Conservation (phyloP, 2,113 vertebrate genomes). For the Perccottus glenii region DNA sequence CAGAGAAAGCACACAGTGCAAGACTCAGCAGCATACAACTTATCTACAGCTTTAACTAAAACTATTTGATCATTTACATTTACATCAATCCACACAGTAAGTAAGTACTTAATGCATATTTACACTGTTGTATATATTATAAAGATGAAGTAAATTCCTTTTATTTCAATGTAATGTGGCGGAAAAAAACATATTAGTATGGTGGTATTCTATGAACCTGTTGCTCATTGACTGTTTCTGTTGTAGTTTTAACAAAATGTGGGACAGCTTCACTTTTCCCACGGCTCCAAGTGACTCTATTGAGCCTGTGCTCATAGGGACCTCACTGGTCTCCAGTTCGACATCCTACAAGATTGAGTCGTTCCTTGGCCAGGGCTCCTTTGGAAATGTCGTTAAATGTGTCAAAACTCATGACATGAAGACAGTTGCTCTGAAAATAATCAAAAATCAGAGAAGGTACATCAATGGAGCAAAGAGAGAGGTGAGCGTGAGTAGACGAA, state of each 20-base stretch:
- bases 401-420: neutral
- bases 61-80: too few species aligned
- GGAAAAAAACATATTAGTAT: too few species aligned
- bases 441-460: neutral
- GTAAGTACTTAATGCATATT: too few species aligned
- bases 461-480: neutral
- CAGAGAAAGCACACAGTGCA: too few species aligned
- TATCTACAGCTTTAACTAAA: too few species aligned
- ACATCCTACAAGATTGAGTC: neutral
- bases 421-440: neutral
- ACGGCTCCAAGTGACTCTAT: neutral
- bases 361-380: neutral
- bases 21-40: too few species aligned
- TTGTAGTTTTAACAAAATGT: neutral
- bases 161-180: too few species aligned
- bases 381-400: neutral
- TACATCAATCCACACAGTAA: too few species aligned
- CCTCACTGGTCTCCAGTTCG: neutral
- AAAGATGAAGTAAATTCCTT: too few species aligned
- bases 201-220: too few species aligned
- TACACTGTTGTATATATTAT: too few species aligned
- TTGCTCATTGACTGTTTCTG: too few species aligned
- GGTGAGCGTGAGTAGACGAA: neutral
- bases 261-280: neutral
- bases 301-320: neutral